Conservation (phyloP, 2,888 invertebrate species). For the Stegana nigrithorax region DNA sequence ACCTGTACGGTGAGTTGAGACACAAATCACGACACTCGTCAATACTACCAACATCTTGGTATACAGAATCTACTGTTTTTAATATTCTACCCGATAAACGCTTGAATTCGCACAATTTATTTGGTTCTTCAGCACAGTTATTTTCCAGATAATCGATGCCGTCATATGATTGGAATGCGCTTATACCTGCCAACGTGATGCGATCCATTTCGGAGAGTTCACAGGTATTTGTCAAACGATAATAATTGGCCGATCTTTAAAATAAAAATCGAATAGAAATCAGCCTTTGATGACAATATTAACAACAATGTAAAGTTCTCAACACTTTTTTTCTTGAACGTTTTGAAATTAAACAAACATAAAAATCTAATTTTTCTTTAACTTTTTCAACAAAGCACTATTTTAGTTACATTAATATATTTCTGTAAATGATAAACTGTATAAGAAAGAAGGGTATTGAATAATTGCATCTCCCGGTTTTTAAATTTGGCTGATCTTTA, state of each 20-base stretch:
- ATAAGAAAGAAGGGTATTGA: no score
- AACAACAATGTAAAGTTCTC: no score
- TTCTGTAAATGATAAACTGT: no score
- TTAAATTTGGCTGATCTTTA: no score
- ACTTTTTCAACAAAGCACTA: no score
- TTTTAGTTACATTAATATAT: no score
- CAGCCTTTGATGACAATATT: no score
- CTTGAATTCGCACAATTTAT: slow-evolving; percentile 92
- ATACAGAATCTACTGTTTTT: slow-evolving; percentile 93
- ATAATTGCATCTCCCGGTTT: no score
- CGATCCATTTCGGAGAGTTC: slow-evolving; percentile 92
- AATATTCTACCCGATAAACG: slow-evolving; percentile 87
- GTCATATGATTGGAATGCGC: slow-evolving; percentile 78
- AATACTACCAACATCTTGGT: slow-evolving; percentile 86
- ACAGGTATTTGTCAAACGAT: slow-evolving; percentile 86
- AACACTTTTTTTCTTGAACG: no score
- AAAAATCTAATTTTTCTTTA: not conserved
- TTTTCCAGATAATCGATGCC: slow-evolving; percentile 88
- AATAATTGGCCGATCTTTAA: slow-evolving; percentile 89
- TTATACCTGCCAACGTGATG: slow-evolving; percentile 86
- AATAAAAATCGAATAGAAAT: no score
- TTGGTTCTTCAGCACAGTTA: slow-evolving; percentile 92
- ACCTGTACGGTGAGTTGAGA: slow-evolving; percentile 85
- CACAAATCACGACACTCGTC: slow-evolving; percentile 91
- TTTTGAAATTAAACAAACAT: no score